Base-by-base conservation (phyloP, 2,888 invertebrate genomes). In the Hypolimnas misippus region DNA sequence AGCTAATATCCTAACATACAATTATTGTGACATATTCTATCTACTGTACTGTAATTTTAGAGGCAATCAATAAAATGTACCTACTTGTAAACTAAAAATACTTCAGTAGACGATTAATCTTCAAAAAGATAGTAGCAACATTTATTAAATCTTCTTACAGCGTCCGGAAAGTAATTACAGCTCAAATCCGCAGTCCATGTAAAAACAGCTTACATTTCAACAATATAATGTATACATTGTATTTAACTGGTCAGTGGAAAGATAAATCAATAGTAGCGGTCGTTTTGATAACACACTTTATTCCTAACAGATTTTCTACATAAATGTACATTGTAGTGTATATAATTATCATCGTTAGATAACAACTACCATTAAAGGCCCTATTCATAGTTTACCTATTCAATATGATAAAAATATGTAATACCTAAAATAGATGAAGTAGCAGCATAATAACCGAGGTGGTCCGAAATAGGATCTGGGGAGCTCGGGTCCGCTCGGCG, bases 401-500 rank as follows among this genome's bases (percentile, higher is more conserved):
- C n/a, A 8, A 49, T 55, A 21, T 19, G 31, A 35, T n/a, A 51
- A 10, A 12, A 8, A 33, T 53, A 2, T 38, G n/a, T 38, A 38
- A 38, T n/a, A 31, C 2, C 38, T 46, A 40, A 58, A 58, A 61
- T 57, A 44, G 29, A 57, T 57, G n/a, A 29, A 56, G 53, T 42
- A 62, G 40, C 14, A 53, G 57, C 46, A 61, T 51, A 35, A 50
- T 46, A 35, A 31, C 31, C 17, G 46, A 55, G 44, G 54, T 42
- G 16, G 14, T 40, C 17, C 49, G 54, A 55, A 46, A 33, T 58
- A 50, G 50, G 57, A 56, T 59, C 59, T 82, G 82, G 73, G 66
- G 70, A 65, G 86, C 87, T 69, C 65, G 71, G 67, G 69, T 68
- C 84, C 78, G 79, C 35, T 78, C 84, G 86, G 76, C 66, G 74